Evolutionary conservation across 1,140 invertebrate genomes (phyloP), one percentile per base, ranked within the genome.

Genomic region (Drosophila mojavensis): DNA sequence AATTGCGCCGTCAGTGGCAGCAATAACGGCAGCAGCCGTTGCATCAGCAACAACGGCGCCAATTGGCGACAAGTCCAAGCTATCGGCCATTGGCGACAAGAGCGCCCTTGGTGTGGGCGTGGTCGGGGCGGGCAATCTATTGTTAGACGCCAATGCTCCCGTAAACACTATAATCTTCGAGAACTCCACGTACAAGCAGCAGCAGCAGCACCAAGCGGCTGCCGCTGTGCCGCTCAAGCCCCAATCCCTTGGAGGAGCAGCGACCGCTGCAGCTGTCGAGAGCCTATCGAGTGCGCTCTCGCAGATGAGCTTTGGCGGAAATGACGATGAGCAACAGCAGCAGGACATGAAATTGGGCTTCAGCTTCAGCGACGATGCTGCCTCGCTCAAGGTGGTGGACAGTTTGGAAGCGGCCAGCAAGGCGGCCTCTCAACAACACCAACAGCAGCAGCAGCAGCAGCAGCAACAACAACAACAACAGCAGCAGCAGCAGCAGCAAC

Each of bases 91-190:
- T 6, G 69, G 81, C 6, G 86, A 91, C 4, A 82, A 90, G 54
- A 67, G n/a, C 15, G 30, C 72, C 28, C 13, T 53, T 5, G 26
- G 13, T 6, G 50, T 53, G 11, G 84, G 81, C 5, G 76, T 70
- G 45, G 73, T 56, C 0, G 48, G 55, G 4, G 24, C 41, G 1
- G 56, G 33, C 20, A 55, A 41, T 59, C 36, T 66, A 15, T 65
- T 91, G 7, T 54, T 91, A 9, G 82, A 92, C n/a, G 86, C 84
- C 43, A 86, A 81, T 15, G 78, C 96, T 1, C 96, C 97, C 1
- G 96, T 97, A 13, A 96, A 97, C 86, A 98, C 97, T 0, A 96
- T 98, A 39, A 97, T 98, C 65, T 98, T 98, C 91, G 97, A 98
- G 91, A 98, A 98, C 92, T 98, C 97, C 0, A 98, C 98, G 91